These are phyloP conservation scores for Ailuropoda melanoleuca DNA, from an alignment of 2,113 vertebrate genomes.

Conservation along the genomic window DNA sequence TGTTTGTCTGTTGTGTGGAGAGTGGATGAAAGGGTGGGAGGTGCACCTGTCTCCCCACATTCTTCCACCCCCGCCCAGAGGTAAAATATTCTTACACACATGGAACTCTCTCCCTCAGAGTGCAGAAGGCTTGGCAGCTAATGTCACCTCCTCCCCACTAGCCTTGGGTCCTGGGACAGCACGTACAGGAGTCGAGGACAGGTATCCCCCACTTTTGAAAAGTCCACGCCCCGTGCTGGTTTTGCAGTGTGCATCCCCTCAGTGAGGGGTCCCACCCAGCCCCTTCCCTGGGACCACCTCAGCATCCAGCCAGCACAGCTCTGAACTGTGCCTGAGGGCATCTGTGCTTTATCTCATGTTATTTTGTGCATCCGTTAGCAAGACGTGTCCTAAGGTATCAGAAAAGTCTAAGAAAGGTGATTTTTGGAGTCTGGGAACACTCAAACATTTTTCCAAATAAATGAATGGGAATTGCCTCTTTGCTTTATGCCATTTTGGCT, in stretches of 20 bases:
- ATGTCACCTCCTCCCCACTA: fast-evolving
- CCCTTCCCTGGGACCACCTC: neutral
- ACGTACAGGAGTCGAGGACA: fast-evolving
- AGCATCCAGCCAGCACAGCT: neutral
- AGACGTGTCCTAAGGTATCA: neutral
- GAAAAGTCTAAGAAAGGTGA: neutral
- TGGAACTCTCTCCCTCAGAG: fast-evolving
- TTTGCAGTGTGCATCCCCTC: neutral
- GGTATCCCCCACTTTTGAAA: neutral
- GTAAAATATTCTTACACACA: fast-evolving
- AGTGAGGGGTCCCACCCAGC: neutral
- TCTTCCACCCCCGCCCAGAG: fast-evolving
- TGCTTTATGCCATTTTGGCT: neutral
- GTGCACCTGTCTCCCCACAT: fast-evolving
- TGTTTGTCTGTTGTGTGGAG: fast-evolving
- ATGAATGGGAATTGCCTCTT: neutral
- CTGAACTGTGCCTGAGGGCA: neutral
- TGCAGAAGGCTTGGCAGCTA: fast-evolving
- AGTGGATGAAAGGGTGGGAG: fast-evolving
- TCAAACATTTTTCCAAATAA: neutral
- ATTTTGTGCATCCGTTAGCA: neutral
- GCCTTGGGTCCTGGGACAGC: fast-evolving
- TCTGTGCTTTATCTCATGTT: neutral
- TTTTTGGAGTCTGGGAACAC: neutral
- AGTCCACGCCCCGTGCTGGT: neutral